Percentiles rank a stretch among this genome's conserved stretches.
phyloP scores from a whole-genome alignment of 1,140 invertebrate genomes.

The Laupala kohalensis region DNA sequence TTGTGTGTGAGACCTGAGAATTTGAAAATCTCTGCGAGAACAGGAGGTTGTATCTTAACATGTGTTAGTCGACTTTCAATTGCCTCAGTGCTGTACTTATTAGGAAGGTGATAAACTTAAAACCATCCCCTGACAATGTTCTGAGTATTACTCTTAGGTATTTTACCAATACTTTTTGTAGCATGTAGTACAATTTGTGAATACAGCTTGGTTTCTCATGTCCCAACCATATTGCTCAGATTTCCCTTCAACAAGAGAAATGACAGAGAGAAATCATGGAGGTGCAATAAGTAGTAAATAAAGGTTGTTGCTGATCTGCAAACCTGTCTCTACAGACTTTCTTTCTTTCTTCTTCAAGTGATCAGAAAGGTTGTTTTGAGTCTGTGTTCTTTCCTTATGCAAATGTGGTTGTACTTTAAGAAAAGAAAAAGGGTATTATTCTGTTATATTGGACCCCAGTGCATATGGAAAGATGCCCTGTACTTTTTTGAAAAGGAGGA shows the following conservation, averaged over 20 bases:
- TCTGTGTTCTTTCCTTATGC: neutral
- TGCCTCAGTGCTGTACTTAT: conserved; percentile 3
- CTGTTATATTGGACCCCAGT: neutral
- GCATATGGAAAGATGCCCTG: neutral
- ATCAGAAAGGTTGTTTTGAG: neutral
- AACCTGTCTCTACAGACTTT: neutral
- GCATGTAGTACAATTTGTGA: neutral
- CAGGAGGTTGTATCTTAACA: neutral
- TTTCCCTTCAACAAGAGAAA: neutral
- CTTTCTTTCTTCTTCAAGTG: neutral
- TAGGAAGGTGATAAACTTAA: neutral
- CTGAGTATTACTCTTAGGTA: neutral
- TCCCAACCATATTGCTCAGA: neutral
- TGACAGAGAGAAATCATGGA: neutral
- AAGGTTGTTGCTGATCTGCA: neutral
- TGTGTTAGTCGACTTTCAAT: neutral
- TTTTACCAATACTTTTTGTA: neutral
- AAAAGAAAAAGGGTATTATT: neutral
- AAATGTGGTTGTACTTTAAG: neutral
- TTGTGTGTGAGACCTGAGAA: neutral
- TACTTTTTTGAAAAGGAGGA: neutral
- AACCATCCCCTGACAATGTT: neutral
- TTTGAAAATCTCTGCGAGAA: neutral
- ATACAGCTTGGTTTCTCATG: neutral
- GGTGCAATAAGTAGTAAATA: neutral